Evolutionary conservation across 2,888 invertebrate species (phyloP).

Genomic region (Zygaena filipendulae): DNA sequence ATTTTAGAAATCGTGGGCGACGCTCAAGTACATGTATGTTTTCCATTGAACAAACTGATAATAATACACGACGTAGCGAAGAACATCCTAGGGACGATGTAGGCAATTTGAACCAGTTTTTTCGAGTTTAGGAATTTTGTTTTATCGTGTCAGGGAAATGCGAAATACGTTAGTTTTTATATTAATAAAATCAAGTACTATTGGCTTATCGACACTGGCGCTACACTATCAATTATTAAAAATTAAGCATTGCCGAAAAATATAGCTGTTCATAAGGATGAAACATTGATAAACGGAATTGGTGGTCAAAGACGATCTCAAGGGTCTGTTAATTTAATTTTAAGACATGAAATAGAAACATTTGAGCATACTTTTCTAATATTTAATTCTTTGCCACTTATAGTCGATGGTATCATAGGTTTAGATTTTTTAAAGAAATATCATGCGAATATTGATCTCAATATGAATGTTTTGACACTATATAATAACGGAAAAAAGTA

Average conservation of each 20-base stretch:
- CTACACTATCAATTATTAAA: slow-evolving; percentile 3
- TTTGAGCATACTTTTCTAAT: slow-evolving; percentile 3
- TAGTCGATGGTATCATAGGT: slow-evolving; percentile 3
- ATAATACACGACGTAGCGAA: neutral
- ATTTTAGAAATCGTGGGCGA: too few relatives aligned
- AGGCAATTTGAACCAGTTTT: slow-evolving; percentile 1
- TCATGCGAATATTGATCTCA: slow-evolving; percentile 3
- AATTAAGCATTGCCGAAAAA: neutral
- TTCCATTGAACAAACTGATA: too few relatives aligned
- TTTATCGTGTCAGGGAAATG: neutral
- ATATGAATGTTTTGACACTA: slow-evolving; percentile 2
- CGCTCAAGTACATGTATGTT: too few relatives aligned
- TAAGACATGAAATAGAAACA: neutral
- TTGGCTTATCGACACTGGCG: slow-evolving; percentile 3
- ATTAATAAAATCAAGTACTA: slow-evolving; percentile 2
- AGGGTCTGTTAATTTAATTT: slow-evolving; percentile 1
- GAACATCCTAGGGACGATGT: neutral
- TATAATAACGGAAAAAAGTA: too few relatives aligned
- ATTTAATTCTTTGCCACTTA: slow-evolving; percentile 2
- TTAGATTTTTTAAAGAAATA: slow-evolving; percentile 3
- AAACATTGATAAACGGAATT: slow-evolving; percentile 4
- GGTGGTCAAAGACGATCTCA: slow-evolving; percentile 4
- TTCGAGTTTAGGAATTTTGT: slow-evolving; percentile 2
- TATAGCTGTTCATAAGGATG: neutral
- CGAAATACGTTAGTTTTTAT: slow-evolving; percentile 3